Percentiles rank a stretch among this genome's conserved stretches.
phyloP scores from a whole-genome alignment of 2,113 vertebrate species.

The Megaptera novaeangliae region DNA sequence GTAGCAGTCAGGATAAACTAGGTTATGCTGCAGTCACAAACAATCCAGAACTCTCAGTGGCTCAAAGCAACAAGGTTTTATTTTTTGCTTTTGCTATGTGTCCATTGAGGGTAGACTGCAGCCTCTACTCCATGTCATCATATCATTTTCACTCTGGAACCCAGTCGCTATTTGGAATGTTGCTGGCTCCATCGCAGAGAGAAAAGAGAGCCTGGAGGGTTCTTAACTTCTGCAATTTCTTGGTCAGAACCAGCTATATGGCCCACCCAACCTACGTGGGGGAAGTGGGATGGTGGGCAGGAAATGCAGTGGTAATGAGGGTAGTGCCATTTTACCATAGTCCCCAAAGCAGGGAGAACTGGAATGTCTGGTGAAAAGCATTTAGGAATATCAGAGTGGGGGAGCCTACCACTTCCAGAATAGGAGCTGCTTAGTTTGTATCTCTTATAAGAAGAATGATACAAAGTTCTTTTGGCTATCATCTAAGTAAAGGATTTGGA shows the following conservation, averaged over 20 bases:
- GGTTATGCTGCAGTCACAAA: background rate
- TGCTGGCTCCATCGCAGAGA: background rate
- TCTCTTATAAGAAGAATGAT: background rate
- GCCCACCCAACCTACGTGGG: background rate
- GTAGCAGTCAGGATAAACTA: background rate
- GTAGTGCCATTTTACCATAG: background rate
- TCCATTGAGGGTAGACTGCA: background rate
- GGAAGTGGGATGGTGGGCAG: background rate
- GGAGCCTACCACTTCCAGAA: background rate
- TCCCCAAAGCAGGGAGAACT: background rate
- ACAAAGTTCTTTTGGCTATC: slow-evolving; percentile 1
- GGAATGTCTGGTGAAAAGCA: background rate
- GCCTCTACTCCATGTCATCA: background rate
- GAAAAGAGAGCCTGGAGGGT: background rate
- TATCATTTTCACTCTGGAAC: background rate
- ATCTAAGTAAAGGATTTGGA: background rate
- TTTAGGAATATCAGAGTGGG: background rate
- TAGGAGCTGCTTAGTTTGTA: background rate
- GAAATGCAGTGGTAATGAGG: background rate
- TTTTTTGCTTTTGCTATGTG: background rate
- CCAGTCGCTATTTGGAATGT: background rate
- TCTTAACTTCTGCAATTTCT: background rate
- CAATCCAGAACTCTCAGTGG: background rate
- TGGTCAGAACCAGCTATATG: background rate
- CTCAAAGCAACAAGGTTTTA: background rate